phyloP scores from a whole-genome alignment of 1,140 invertebrate species.

The Brachionus asplanchnoidis region DNA sequence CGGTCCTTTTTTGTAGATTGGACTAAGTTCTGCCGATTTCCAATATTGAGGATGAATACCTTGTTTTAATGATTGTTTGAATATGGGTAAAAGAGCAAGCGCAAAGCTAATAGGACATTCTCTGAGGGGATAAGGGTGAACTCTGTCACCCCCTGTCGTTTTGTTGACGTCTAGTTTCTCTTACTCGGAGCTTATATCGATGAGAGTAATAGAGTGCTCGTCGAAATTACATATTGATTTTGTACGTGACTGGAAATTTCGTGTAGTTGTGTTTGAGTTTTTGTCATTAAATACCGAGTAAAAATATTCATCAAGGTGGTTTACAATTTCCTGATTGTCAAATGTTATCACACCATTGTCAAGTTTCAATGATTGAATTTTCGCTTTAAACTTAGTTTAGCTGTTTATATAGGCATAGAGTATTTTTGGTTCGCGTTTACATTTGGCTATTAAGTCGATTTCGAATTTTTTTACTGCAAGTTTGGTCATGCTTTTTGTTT shows the following conservation, averaged over 20 bases:
- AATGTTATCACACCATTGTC: no score
- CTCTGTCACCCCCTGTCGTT: no score
- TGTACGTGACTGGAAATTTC: neutral
- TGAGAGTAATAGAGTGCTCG: neutral
- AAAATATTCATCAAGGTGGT: neutral
- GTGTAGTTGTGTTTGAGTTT: neutral
- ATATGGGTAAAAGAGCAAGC: neutral
- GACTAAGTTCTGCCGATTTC: no score
- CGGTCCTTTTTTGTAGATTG: no score
- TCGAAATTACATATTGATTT: neutral
- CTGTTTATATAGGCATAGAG: neutral
- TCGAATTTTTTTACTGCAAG: neutral
- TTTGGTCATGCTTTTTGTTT: neutral
- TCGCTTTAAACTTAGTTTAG: neutral
- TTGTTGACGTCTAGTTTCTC: neutral
- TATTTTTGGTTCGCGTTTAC: neutral
- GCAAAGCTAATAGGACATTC: neutral
- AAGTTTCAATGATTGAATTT: neutral
- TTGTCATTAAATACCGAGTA: neutral
- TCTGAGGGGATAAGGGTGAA: no score
- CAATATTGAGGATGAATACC: no score
- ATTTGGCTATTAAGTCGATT: neutral
- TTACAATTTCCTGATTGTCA: neutral
- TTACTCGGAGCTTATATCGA: neutral
- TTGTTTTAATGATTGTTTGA: neutral